Evolutionary conservation across 1,140 invertebrate genomes (phyloP).

Genomic region (Nephila pilipes): DNA sequence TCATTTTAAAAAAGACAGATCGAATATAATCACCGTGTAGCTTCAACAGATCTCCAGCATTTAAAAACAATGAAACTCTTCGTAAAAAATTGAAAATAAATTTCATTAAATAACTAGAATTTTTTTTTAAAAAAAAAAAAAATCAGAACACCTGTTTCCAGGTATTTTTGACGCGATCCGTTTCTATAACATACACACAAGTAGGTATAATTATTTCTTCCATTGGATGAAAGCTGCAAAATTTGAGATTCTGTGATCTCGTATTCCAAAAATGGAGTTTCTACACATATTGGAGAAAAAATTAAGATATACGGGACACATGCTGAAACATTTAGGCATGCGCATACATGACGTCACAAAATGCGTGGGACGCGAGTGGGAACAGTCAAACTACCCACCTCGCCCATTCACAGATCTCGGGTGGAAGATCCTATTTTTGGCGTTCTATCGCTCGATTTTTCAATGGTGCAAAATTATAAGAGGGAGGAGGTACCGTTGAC

Average conservation of each 20-base stretch:
- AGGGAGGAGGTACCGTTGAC: not conserved
- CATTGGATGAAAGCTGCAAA: not conserved
- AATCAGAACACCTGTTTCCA: too few species aligned
- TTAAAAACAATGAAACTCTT: too few species aligned
- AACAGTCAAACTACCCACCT: constrained; percentile 42
- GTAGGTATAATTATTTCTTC: too few species aligned
- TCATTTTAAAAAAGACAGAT: too few species aligned
- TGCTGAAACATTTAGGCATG: not conserved
- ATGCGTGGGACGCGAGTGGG: constrained; percentile 14
- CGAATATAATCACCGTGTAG: too few species aligned
- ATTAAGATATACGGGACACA: not conserved
- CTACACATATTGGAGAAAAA: not conserved
- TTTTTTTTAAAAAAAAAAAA: too few species aligned
- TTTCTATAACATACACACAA: too few species aligned
- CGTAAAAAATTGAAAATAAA: too few species aligned
- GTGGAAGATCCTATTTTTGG: not conserved
- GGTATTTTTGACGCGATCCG: too few species aligned
- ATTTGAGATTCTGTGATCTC: not conserved
- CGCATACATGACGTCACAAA: not conserved
- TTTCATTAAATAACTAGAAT: too few species aligned
- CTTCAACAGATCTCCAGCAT: too few species aligned
- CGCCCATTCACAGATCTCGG: not conserved
- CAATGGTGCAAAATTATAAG: not conserved
- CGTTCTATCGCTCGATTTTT: constrained; percentile 18
- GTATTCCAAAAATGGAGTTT: constrained; percentile 24